Conservation (phyloP, 2,797 vertebrate genomes). For the Myotis myotis region DNA sequence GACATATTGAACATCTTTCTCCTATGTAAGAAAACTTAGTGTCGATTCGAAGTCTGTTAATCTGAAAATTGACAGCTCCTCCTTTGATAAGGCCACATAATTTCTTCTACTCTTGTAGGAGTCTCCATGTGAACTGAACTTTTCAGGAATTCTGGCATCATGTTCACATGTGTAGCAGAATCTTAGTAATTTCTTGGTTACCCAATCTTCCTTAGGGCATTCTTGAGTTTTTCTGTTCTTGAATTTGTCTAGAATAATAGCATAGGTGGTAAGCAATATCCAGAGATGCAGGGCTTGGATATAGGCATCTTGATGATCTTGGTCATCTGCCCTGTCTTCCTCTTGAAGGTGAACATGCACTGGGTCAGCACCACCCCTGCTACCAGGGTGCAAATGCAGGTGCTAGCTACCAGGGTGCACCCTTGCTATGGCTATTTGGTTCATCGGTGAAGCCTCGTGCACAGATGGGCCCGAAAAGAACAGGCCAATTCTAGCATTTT, state of each 20-base stretch:
- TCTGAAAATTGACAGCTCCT: slow-evolving; percentile 92
- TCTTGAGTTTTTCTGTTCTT: background rate
- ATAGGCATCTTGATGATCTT: background rate
- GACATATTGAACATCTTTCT: slow-evolving; percentile 91
- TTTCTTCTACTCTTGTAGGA: slow-evolving; percentile 90
- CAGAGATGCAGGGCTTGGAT: background rate
- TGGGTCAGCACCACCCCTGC: background rate
- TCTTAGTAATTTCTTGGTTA: slow-evolving; percentile 66
- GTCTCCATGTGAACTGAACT: slow-evolving; percentile 92
- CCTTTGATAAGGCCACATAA: slow-evolving; percentile 94
- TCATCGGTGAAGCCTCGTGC: background rate
- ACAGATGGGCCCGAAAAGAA: background rate
- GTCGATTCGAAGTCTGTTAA: slow-evolving; percentile 89
- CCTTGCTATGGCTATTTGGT: background rate
- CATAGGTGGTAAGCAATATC: background rate
- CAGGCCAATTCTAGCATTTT: background rate
- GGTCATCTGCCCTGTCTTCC: slow-evolving; percentile 70
- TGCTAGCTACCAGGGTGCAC: background rate
- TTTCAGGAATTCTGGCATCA: slow-evolving; percentile 93
- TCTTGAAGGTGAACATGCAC: slow-evolving; percentile 64
- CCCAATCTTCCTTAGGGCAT: slow-evolving; percentile 50
- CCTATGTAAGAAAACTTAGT: slow-evolving; percentile 89
- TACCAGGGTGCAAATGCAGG: slow-evolving; percentile 83
- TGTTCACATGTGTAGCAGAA: slow-evolving; percentile 43
- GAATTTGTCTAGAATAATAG: background rate